Conservation (phyloP, 23 tunicate genomes). For the Clavelina lepadiformis region DNA sequence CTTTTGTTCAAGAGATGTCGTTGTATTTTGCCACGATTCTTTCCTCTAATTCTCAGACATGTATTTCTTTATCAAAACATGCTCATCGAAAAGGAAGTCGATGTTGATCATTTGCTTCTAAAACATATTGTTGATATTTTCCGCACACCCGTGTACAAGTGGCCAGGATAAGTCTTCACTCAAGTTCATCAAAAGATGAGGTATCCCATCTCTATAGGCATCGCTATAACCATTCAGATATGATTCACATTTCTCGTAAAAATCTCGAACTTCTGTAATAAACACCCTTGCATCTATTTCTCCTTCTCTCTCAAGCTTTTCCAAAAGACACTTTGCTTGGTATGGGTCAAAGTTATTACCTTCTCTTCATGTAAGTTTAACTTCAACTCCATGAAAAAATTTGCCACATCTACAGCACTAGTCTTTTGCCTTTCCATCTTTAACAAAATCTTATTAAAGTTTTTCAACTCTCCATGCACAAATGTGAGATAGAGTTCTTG, state of each 20-base stretch:
- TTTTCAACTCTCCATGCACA: slow-evolving; percentile 27
- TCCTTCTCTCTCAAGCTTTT: slow-evolving; percentile 41
- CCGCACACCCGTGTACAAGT: slow-evolving; percentile 21
- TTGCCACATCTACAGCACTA: slow-evolving; percentile 51
- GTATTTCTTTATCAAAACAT: slow-evolving; percentile 42
- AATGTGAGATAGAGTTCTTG: slow-evolving; percentile 40
- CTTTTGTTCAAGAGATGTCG: too few species aligned
- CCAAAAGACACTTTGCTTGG: slow-evolving; percentile 40
- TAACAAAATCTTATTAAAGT: slow-evolving; percentile 34
- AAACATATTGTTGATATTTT: slow-evolving; percentile 41
- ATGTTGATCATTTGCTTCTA: slow-evolving; percentile 34
- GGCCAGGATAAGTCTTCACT: slow-evolving; percentile 45
- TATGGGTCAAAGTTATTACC: slow-evolving; percentile 33
- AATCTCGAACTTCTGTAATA: slow-evolving; percentile 13
- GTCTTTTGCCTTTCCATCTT: slow-evolving; percentile 41
- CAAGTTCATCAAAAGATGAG: slow-evolving; percentile 42
- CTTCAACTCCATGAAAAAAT: slow-evolving; percentile 28
- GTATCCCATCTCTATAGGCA: slow-evolving; percentile 50
- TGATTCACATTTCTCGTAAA: slow-evolving; percentile 44
- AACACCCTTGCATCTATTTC: slow-evolving; percentile 20
- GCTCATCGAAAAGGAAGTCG: slow-evolving; percentile 44
- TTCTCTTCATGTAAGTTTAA: slow-evolving; percentile 48
- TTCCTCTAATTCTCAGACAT: slow-evolving; percentile 13
- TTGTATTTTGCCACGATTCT: slow-evolving; percentile 45
- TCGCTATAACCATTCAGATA: slow-evolving; percentile 36